These are phyloP conservation scores for Morus bassanus DNA, from an alignment of 2,797 vertebrate genomes.

Conservation along the genomic window DNA sequence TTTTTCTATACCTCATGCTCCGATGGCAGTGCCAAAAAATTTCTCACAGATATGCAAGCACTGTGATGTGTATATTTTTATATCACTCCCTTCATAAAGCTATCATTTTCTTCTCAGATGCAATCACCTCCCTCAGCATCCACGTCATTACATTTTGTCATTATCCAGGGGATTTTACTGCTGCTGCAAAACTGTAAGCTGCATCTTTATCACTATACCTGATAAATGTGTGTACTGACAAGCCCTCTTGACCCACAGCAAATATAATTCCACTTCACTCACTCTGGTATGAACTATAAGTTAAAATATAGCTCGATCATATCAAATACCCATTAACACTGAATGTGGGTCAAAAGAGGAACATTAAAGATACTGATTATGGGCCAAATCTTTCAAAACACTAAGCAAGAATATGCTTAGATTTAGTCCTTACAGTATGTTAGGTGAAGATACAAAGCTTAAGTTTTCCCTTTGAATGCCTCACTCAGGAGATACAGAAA, in stretches of 20 bases:
- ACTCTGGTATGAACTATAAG: background rate
- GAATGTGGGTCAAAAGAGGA: background rate
- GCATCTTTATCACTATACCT: background rate
- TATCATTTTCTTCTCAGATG: background rate
- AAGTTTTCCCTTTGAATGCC: background rate
- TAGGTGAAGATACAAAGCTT: background rate
- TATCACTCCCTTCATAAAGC: background rate
- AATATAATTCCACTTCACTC: background rate
- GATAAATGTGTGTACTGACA: background rate
- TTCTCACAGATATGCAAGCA: background rate
- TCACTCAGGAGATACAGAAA: background rate
- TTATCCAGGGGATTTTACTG: conserved; percentile 9
- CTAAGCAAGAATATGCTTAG: background rate
- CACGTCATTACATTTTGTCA: background rate
- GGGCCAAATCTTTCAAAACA: background rate
- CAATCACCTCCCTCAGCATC: background rate
- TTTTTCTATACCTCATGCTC: background rate
- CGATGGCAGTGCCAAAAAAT: background rate
- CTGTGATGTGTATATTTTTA: background rate
- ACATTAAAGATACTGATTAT: background rate
- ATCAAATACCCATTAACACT: background rate
- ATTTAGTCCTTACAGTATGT: background rate
- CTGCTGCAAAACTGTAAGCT: background rate
- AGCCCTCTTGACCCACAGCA: background rate
- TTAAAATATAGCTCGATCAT: background rate